These are phyloP conservation scores for Phocoena phocoena DNA, from an alignment of 2,113 vertebrate genomes.

Conservation along the genomic window DNA sequence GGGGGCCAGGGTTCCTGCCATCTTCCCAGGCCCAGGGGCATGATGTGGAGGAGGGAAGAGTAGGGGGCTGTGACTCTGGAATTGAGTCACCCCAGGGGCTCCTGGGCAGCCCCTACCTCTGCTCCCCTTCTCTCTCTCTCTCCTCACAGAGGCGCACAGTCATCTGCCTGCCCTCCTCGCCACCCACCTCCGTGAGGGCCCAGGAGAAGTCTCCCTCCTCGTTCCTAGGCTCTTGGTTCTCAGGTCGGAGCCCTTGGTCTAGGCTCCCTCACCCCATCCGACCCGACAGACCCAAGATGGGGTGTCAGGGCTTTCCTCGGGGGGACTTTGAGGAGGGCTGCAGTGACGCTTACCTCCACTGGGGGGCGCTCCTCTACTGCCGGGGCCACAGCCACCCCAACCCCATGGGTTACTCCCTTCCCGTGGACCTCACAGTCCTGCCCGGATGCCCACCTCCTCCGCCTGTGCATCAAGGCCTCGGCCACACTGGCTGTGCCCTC, in stretches of 20 bases:
- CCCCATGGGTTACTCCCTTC: background rate
- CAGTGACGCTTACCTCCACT: background rate
- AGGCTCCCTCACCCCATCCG: background rate
- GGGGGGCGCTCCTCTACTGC: background rate
- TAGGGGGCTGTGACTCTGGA: background rate
- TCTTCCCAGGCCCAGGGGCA: background rate
- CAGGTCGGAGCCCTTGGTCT: background rate
- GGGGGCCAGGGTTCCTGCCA: background rate
- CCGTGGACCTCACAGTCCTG: background rate
- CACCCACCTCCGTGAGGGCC: background rate
- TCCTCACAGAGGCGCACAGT: rapidly evolving
- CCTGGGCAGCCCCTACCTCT: background rate
- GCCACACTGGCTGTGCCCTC: background rate
- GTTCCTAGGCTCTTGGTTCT: background rate
- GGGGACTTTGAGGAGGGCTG: rapidly evolving
- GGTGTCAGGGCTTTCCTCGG: background rate
- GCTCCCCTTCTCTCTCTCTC: background rate
- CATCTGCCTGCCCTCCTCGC: background rate
- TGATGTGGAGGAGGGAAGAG: no score
- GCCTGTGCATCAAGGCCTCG: background rate
- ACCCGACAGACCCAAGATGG: rapidly evolving
- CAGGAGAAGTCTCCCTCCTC: background rate
- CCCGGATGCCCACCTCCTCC: background rate
- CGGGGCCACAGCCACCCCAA: background rate
- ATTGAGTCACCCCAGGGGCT: no score